These are phyloP conservation scores for Melipona quadrifasciata DNA, from an alignment of 1,140 invertebrate genomes.

Conservation along the genomic window DNA sequence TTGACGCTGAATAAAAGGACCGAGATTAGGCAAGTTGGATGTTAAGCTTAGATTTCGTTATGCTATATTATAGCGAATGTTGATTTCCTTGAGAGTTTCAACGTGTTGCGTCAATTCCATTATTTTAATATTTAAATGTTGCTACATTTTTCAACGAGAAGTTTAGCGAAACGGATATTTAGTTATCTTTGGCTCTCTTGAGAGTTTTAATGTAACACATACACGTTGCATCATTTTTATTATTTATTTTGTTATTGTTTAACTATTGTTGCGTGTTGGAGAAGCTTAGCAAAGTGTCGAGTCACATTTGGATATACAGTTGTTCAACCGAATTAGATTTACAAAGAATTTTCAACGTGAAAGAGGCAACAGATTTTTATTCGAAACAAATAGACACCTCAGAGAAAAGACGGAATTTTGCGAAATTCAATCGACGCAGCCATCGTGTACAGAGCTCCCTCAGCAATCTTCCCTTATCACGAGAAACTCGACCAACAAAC, in stretches of 20 bases:
- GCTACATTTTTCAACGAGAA: background rate
- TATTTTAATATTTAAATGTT: background rate
- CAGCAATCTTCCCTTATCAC: conserved; percentile 13
- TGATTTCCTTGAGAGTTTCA: background rate
- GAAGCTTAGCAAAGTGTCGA: background rate
- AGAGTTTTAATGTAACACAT: no score
- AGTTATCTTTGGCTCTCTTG: no score
- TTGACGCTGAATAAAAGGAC: conserved; percentile 10
- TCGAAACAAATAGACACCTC: no score
- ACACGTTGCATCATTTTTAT: no score
- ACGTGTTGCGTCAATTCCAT: background rate
- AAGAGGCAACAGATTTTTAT: no score
- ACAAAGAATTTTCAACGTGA: background rate
- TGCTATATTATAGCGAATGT: no score
- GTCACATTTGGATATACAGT: background rate
- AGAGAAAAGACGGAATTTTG: background rate
- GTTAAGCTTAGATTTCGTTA: background rate
- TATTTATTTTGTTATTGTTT: no score
- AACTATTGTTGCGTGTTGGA: background rate
- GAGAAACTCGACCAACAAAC: background rate
- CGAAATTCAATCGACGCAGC: background rate
- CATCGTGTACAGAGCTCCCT: conserved; percentile 20
- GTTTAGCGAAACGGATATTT: no score
- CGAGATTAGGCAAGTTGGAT: background rate
- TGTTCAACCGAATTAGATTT: background rate